A percentile compares a stretch with the other conserved stretches of the same genome.
Evolutionary conservation across 2,888 invertebrate genomes (phyloP).

Genomic region (Metacarcinus magister): DNA sequence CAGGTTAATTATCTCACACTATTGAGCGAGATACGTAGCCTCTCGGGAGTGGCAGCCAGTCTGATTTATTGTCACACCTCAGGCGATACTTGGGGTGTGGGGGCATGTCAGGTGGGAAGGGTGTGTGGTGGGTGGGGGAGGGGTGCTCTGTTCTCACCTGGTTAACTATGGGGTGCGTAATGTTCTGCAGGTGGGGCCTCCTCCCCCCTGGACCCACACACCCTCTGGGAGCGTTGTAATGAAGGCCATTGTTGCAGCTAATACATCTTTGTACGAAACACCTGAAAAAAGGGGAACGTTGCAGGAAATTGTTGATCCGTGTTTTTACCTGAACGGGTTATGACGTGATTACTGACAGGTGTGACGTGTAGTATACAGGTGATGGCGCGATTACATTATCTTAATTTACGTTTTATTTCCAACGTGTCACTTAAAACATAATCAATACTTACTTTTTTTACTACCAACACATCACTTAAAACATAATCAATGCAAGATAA

Average conservation of each 20-base stretch:
- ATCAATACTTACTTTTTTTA: not conserved
- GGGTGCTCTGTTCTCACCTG: not conserved
- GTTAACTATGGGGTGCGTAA: not conserved
- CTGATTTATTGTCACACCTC: conserved; percentile 62
- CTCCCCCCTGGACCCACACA: not conserved
- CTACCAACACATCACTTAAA: not conserved
- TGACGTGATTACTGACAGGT: not conserved
- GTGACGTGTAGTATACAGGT: not conserved
- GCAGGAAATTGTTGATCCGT: not conserved
- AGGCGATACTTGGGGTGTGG: conserved; percentile 12
- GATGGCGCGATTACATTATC: not conserved
- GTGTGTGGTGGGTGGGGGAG: not conserved
- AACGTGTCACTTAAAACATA: not conserved
- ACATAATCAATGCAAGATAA: not conserved
- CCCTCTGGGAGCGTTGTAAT: not conserved
- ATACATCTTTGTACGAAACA: not conserved
- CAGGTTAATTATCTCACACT: conserved; percentile 73
- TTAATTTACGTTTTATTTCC: not conserved
- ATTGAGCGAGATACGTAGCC: conserved; percentile 64
- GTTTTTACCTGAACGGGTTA: not conserved
- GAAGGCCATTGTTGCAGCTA: not conserved
- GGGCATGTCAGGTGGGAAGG: not conserved
- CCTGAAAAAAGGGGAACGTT: not conserved
- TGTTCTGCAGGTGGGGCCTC: not conserved
- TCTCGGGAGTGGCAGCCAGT: conserved; percentile 61